These are phyloP conservation scores for Pecten maximus DNA, from an alignment of 2,888 invertebrate genomes.

Conservation along the genomic window DNA sequence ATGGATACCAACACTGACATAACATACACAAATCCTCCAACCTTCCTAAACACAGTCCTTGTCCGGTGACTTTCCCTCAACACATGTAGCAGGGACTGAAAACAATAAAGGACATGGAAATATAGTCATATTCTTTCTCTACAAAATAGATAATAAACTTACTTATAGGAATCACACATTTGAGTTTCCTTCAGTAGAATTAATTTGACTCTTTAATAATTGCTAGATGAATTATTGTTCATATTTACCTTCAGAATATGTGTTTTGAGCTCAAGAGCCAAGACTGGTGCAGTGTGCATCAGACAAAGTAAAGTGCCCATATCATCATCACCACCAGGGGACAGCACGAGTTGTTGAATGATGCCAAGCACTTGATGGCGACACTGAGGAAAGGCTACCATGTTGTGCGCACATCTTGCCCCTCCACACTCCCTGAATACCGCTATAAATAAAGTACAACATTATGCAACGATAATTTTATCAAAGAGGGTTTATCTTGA, in stretches of 20 bases:
- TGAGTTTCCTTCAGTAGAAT: no score
- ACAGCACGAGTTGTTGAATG: slow-evolving; percentile 83
- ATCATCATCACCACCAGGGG: slow-evolving; percentile 97
- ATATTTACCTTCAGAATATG: slow-evolving; percentile 89
- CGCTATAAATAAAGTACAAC: slow-evolving; percentile 78
- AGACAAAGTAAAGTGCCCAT: slow-evolving; percentile 95
- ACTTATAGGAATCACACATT: no score
- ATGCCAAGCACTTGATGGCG: slow-evolving; percentile 90
- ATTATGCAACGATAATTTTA: no score
- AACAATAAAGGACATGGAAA: slow-evolving; percentile 55
- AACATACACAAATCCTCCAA: slow-evolving; percentile 98
- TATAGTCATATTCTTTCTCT: not conserved
- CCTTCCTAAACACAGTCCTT: slow-evolving; percentile 97
- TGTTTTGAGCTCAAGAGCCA: slow-evolving; percentile 92
- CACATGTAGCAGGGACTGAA: slow-evolving; percentile 90
- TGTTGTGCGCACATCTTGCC: slow-evolving; percentile 94
- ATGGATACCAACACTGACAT: slow-evolving; percentile 96
- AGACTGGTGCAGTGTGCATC: slow-evolving; percentile 93
- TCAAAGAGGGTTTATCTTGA: no score
- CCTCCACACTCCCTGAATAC: slow-evolving; percentile 97
- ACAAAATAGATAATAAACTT: no score
- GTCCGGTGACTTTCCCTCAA: slow-evolving; percentile 97
- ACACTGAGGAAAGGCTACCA: slow-evolving; percentile 86
- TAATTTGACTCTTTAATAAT: no score
- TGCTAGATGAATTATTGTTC: no score